These are phyloP conservation scores for Macropis europaea DNA, from an alignment of 2,888 invertebrate species.

Conservation along the genomic window DNA sequence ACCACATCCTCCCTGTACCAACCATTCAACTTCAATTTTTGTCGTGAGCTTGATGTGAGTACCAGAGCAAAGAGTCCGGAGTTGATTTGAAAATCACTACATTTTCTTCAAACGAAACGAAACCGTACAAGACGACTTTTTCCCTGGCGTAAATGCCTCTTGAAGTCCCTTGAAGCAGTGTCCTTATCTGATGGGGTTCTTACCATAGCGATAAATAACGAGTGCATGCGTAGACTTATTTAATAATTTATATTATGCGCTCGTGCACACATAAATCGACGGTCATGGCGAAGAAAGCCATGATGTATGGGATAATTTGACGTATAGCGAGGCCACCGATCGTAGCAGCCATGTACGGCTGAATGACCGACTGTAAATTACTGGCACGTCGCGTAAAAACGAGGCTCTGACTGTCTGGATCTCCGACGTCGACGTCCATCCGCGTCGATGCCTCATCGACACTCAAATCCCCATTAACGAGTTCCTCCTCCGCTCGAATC, in stretches of 20 bases:
- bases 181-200: constrained; percentile 35
- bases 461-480: constrained; percentile 68
- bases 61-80: not conserved
- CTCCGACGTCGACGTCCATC: constrained; percentile 70
- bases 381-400: constrained; percentile 76
- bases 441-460: constrained; percentile 74
- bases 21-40: no score
- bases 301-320: constrained; percentile 79
- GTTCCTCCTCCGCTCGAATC: constrained; percentile 50
- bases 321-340: constrained; percentile 76
- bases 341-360: constrained; percentile 75
- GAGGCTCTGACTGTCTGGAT: constrained; percentile 56
- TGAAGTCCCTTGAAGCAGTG: not conserved
- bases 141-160: constrained; percentile 1
- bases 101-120: constrained; percentile 32
- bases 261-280: constrained; percentile 78
- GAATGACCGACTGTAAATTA: constrained; percentile 79
- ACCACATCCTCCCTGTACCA: no score
- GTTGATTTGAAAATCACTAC: not conserved
- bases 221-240: constrained; percentile 68
- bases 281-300: constrained; percentile 74
- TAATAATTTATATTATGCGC: constrained; percentile 79
- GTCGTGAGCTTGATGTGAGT: no score
- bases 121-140: constrained; percentile 13
- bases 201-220: constrained; percentile 54